These are phyloP conservation scores for Recurvirostra avosetta DNA, from an alignment of 2,113 vertebrate genomes.

Conservation along the genomic window DNA sequence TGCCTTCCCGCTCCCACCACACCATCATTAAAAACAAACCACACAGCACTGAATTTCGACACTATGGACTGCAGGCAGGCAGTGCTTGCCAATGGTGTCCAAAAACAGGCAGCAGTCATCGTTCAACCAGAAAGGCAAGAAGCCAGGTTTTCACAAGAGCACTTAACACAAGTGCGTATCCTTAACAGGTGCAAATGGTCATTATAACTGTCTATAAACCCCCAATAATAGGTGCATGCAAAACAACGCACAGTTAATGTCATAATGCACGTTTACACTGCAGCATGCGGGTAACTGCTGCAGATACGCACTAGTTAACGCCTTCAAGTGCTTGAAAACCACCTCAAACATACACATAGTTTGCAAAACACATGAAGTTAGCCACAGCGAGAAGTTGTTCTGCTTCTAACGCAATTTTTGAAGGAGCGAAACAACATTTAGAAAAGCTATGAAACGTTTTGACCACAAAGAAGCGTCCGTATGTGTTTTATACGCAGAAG, in stretches of 20 bases:
- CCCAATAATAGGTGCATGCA: background rate
- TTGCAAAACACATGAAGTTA: background rate
- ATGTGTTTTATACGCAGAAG: background rate
- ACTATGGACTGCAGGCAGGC: background rate
- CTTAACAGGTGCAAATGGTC: rapidly evolving
- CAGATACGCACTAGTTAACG: rapidly evolving
- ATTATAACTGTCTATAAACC: background rate
- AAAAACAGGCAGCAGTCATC: background rate
- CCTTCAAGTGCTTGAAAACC: background rate
- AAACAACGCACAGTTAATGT: rapidly evolving
- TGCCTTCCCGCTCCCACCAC: background rate
- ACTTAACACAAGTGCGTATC: background rate
- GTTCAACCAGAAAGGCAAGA: background rate
- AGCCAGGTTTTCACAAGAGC: background rate
- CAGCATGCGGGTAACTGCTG: background rate
- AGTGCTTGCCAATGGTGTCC: background rate
- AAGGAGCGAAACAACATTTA: rapidly evolving
- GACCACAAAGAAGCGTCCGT: background rate
- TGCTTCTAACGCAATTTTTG: background rate
- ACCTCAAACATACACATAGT: background rate
- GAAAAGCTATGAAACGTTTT: background rate
- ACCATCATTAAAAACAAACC: background rate
- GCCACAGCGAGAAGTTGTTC: background rate
- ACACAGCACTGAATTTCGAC: rapidly evolving
- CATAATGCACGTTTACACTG: background rate